Evolutionary conservation across 2,797 vertebrate genomes (phyloP).

Genomic region (Myotis planiceps): DNA sequence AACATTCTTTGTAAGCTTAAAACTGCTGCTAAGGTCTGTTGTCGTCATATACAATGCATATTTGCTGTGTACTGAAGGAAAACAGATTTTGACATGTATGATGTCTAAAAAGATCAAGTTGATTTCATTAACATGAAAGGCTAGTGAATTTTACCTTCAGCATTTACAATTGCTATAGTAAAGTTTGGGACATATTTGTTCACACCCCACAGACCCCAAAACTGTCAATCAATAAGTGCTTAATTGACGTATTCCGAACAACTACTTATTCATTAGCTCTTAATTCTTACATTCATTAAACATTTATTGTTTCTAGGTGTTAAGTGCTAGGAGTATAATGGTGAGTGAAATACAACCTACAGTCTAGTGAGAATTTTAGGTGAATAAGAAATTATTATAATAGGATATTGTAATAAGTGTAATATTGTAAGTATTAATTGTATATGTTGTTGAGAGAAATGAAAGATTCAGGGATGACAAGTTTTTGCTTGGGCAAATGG

Average conservation of each 20-base stretch:
- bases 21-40: slow-evolving; percentile 25
- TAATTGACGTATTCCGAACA: not conserved
- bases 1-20: slow-evolving; percentile 59
- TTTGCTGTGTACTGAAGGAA: slow-evolving; percentile 64
- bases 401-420: not conserved
- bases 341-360: not conserved
- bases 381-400: not conserved
- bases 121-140: slow-evolving; percentile 59
- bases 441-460: not conserved
- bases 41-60: slow-evolving; percentile 66
- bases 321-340: not conserved
- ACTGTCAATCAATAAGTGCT: slow-evolving; percentile 1
- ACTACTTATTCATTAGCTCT: not conserved
- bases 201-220: not conserved
- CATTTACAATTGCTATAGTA: slow-evolving; percentile 45
- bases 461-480: not conserved
- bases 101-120: slow-evolving; percentile 52
- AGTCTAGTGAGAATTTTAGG: not conserved
- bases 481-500: not conserved
- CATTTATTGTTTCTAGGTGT: not conserved
- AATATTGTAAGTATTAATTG: not conserved
- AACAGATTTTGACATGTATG: slow-evolving; percentile 70
- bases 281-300: not conserved
- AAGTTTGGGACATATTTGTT: slow-evolving; percentile 29
- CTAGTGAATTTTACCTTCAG: slow-evolving; percentile 21